phyloP scores from a whole-genome alignment of 1,140 invertebrate species.

The Tetranychus cinnabarinus region DNA sequence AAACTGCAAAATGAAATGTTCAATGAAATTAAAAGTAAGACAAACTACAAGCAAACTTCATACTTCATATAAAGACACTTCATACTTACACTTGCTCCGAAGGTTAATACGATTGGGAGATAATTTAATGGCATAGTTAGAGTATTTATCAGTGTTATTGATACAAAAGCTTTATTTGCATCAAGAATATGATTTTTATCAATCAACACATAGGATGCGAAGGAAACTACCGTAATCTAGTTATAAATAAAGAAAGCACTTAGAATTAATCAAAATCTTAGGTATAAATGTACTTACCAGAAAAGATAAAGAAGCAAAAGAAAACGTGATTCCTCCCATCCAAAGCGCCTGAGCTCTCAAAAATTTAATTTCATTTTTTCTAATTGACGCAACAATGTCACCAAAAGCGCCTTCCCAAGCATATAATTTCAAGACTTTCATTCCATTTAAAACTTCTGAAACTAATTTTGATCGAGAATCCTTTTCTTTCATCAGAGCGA shows the following conservation, averaged over 20 bases:
- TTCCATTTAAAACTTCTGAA: background rate
- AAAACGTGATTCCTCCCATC: constrained; percentile 44
- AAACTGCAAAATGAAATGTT: too few relatives aligned
- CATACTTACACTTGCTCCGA: background rate
- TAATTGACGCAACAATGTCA: constrained; percentile 19
- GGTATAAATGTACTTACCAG: constrained; percentile 29
- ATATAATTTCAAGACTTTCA: background rate
- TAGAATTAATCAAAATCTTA: background rate
- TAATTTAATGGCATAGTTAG: background rate
- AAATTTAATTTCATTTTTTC: constrained; percentile 23
- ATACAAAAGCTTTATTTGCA: background rate
- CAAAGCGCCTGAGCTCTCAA: constrained; percentile 14
- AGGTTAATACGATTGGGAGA: background rate
- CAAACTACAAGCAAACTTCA: too few relatives aligned
- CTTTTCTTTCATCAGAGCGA: background rate
- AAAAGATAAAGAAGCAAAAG: too few relatives aligned
- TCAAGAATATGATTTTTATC: background rate
- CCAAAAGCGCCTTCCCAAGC: background rate
- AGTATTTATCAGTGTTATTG: background rate
- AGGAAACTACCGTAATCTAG: background rate
- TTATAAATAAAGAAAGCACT: background rate
- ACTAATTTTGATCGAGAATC: background rate
- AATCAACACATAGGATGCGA: background rate
- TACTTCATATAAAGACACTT: too few relatives aligned
- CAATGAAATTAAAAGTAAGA: too few relatives aligned